Evolutionary conservation across 2,888 invertebrate genomes (phyloP).

Genomic region (Lithophane semibrunnea): DNA sequence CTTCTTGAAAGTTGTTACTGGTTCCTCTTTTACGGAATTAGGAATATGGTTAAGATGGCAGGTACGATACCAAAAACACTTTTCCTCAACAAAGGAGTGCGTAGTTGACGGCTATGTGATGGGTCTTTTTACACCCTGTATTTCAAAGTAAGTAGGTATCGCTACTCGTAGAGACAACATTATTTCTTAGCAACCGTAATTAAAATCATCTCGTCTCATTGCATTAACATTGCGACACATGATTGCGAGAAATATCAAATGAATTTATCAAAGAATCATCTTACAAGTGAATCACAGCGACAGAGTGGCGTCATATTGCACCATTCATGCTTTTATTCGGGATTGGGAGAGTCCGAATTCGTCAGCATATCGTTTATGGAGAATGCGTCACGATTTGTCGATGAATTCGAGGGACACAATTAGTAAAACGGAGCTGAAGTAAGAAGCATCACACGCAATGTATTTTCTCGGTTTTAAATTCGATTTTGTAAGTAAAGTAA

Average conservation of each 20-base stretch:
- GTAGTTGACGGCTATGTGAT: no score
- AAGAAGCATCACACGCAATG: not conserved
- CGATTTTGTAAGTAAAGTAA: not conserved
- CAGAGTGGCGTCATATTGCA: conserved; percentile 33
- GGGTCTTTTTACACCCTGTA: no score
- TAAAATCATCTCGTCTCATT: conserved; percentile 26
- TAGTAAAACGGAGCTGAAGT: not conserved
- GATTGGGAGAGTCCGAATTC: conserved; percentile 28
- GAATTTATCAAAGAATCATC: conserved; percentile 37
- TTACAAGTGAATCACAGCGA: conserved; percentile 48
- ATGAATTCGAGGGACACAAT: not conserved
- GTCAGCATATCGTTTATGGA: conserved; percentile 39
- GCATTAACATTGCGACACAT: not conserved
- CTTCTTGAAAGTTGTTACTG: no score
- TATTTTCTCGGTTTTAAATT: not conserved
- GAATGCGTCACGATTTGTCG: conserved; percentile 27
- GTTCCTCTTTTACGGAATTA: no score
- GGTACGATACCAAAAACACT: no score
- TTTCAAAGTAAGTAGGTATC: no score
- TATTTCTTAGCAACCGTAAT: conserved; percentile 4
- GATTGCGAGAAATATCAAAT: conserved; percentile 6
- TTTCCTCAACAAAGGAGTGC: no score
- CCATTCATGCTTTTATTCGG: conserved; percentile 28
- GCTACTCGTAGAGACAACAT: not conserved
- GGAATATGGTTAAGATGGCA: no score